Evolutionary conservation across 1,140 invertebrate genomes (phyloP).

Genomic region (Zophobas morio): DNA sequence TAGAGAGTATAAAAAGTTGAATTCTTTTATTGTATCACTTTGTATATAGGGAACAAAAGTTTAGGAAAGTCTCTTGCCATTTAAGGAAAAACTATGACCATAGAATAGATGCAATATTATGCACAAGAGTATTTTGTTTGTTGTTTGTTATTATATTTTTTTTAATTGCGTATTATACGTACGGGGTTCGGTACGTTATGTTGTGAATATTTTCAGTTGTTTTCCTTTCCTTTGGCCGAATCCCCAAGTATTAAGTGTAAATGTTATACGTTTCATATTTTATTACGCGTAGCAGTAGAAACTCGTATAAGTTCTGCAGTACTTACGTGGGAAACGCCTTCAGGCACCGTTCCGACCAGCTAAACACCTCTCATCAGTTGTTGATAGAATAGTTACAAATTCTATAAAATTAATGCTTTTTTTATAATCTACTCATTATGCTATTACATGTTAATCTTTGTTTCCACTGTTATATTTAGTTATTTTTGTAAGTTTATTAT

Average conservation of each 20-base stretch:
- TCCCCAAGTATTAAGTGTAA: slow-evolving; percentile 56
- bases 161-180: slow-evolving; percentile 48
- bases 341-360: slow-evolving; percentile 26
- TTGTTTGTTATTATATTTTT: slow-evolving; percentile 55
- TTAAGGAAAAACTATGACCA: slow-evolving; percentile 42
- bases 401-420: slow-evolving; percentile 36
- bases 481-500: slow-evolving; percentile 47
- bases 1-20: slow-evolving; percentile 41
- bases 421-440: slow-evolving; percentile 30
- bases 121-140: slow-evolving; percentile 59
- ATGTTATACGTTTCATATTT: slow-evolving; percentile 61
- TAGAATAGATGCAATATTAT: slow-evolving; percentile 58
- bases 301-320: slow-evolving; percentile 14
- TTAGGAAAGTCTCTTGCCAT: slow-evolving; percentile 53
- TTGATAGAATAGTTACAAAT: slow-evolving; percentile 26
- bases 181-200: slow-evolving; percentile 25
- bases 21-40: slow-evolving; percentile 26
- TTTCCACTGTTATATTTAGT: slow-evolving; percentile 47
- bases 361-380: slow-evolving; percentile 9
- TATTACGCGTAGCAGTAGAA: slow-evolving; percentile 44
- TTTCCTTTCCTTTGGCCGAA: slow-evolving; percentile 8
- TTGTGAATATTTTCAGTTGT: slow-evolving; percentile 8
- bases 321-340: slow-evolving; percentile 16
- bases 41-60: slow-evolving; percentile 54
- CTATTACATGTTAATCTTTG: slow-evolving; percentile 38